phyloP scores from a whole-genome alignment of 2,797 vertebrate genomes.

The Molossus alvarezi region DNA sequence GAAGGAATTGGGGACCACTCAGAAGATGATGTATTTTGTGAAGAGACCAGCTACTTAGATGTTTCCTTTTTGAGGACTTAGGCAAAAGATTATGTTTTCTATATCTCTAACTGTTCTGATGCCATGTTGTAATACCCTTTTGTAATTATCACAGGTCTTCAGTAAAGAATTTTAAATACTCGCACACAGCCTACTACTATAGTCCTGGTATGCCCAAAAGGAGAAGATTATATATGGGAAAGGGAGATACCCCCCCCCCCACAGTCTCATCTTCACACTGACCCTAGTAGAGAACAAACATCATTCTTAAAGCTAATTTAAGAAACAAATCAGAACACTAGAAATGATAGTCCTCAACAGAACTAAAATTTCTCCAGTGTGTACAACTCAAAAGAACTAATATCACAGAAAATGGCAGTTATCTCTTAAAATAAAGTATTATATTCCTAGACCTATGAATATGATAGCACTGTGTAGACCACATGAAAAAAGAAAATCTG shows the following conservation, averaged over 20 bases:
- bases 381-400: neutral
- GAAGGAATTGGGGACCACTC: neutral
- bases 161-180: neutral
- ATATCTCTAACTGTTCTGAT: neutral
- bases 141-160: neutral
- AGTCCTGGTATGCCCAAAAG: neutral
- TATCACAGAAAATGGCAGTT: neutral
- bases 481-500: neutral
- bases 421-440: neutral
- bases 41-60: slow-evolving; percentile 4
- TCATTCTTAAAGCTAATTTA: neutral
- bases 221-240: neutral
- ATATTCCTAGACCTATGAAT: neutral
- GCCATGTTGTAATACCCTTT: neutral
- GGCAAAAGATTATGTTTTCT: neutral
- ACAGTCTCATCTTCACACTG: neutral
- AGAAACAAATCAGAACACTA: neutral
- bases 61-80: neutral
- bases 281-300: neutral
- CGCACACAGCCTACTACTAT: neutral
- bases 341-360: neutral
- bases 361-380: neutral
- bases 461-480: neutral
- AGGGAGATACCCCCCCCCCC: neutral
- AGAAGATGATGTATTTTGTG: neutral